phyloP scores from a whole-genome alignment of 2,888 invertebrate species.

The Rhodophaea formosa region DNA sequence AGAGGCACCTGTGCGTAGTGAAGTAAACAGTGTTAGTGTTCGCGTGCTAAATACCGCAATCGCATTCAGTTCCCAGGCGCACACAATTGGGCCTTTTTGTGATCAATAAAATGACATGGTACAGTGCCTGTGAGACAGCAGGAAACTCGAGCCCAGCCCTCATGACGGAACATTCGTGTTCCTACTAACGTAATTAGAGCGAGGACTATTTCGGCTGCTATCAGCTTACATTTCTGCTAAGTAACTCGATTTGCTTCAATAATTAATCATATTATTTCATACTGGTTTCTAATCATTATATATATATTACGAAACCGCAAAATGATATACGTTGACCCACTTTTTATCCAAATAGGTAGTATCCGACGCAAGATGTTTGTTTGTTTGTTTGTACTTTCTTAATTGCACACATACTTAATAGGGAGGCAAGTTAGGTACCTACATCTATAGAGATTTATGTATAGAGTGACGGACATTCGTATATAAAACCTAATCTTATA shows the following conservation, averaged over 20 bases:
- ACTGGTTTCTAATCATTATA: background rate
- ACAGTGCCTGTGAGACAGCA: conserved; percentile 83
- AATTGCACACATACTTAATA: no score
- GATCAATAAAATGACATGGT: conserved; percentile 64
- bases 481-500: no score
- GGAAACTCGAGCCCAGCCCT: conserved; percentile 85
- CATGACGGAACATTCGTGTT: conserved; percentile 86
- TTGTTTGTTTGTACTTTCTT: no score
- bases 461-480: no score
- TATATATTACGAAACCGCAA: background rate
- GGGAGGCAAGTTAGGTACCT: no score
- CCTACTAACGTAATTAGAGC: conserved; percentile 81
- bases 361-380: no score
- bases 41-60: conserved; percentile 39
- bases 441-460: no score
- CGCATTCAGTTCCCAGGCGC: conserved; percentile 56
- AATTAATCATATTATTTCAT: conserved; percentile 3
- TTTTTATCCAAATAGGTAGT: background rate
- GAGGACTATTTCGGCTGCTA: conserved; percentile 60
- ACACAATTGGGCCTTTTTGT: conserved; percentile 64
- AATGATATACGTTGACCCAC: background rate
- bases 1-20: conserved; percentile 24
- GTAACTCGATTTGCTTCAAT: conserved; percentile 2
- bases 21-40: conserved; percentile 28
- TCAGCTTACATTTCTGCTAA: conserved; percentile 37